These are phyloP conservation scores for Monomorium pharaonis DNA, from an alignment of 1,140 invertebrate species.

Conservation along the genomic window DNA sequence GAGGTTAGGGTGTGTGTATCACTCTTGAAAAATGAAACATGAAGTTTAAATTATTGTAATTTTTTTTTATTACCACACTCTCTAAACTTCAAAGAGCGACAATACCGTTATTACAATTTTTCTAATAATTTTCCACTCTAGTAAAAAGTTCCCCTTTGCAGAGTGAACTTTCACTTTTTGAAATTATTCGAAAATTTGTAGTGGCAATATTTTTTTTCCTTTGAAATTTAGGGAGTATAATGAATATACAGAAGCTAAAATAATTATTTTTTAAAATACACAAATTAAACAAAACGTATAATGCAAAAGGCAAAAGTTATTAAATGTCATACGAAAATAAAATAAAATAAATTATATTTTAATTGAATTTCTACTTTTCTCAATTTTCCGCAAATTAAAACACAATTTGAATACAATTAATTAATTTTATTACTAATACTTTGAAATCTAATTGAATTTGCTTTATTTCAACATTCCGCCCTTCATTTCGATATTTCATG, in stretches of 20 bases:
- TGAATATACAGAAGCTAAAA: not conserved
- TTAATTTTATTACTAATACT: not conserved
- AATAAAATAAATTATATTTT: not conserved
- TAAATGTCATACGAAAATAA: not conserved
- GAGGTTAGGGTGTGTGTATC: not conserved
- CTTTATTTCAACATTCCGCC: not conserved
- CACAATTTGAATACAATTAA: not conserved
- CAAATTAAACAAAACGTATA: not conserved
- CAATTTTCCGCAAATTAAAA: not conserved
- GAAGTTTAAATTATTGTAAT: not conserved
- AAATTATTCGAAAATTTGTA: too few relatives aligned
- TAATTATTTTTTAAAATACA: not conserved
- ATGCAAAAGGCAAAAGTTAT: not conserved
- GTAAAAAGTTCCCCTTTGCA: too few relatives aligned
- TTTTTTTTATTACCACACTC: not conserved
- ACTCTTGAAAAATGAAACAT: not conserved
- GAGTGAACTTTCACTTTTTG: too few relatives aligned
- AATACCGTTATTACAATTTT: too few relatives aligned
- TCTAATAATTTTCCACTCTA: too few relatives aligned
- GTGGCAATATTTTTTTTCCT: too few relatives aligned
- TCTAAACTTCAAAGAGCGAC: too few relatives aligned
- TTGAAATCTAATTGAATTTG: constrained; percentile 10
- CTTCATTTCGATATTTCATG: not conserved
- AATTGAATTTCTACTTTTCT: not conserved
- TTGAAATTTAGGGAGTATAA: too few relatives aligned